A percentile compares a stretch with the other conserved stretches of the same genome.
Conservation (phyloP, 2,888 invertebrate genomes). For the Ichneumoninae sp. region DNA sequence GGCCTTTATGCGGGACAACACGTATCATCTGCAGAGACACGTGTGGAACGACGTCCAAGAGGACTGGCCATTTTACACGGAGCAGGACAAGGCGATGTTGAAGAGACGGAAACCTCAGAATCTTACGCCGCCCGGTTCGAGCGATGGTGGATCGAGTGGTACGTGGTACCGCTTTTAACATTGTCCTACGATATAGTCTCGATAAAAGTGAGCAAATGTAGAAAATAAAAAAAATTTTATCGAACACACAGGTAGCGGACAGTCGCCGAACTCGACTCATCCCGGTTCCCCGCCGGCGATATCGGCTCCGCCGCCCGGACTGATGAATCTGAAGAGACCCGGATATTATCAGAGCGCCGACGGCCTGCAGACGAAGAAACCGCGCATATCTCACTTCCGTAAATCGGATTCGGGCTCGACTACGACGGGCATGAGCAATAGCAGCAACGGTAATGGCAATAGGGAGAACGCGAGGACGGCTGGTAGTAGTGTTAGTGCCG, state of each 20-base stretch:
- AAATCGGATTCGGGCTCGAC: slow-evolving; percentile 85
- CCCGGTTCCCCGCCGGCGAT: slow-evolving; percentile 89
- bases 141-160: slow-evolving; percentile 90
- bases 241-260: slow-evolving; percentile 87
- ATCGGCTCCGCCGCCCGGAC: slow-evolving; percentile 83
- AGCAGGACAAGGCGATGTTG: slow-evolving; percentile 94
- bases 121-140: slow-evolving; percentile 94
- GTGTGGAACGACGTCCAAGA: slow-evolving; percentile 97
- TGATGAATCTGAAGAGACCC: slow-evolving; percentile 87
- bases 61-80: slow-evolving; percentile 97
- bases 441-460: slow-evolving; percentile 65
- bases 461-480: slow-evolving; percentile 76
- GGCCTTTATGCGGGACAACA: slow-evolving; percentile 93
- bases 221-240: background rate
- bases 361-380: slow-evolving; percentile 89
- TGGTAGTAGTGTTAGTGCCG: slow-evolving; percentile 68
- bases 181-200: background rate
- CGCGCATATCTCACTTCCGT: slow-evolving; percentile 93
- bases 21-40: slow-evolving; percentile 93
- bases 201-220: background rate
- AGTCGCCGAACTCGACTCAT: slow-evolving; percentile 91
- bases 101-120: slow-evolving; percentile 97
- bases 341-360: slow-evolving; percentile 87
- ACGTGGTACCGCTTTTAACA: slow-evolving; percentile 22
- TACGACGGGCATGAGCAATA: slow-evolving; percentile 76